Conservation (phyloP, 2,113 vertebrate genomes). For the Heterotilapia buettikoferi region DNA sequence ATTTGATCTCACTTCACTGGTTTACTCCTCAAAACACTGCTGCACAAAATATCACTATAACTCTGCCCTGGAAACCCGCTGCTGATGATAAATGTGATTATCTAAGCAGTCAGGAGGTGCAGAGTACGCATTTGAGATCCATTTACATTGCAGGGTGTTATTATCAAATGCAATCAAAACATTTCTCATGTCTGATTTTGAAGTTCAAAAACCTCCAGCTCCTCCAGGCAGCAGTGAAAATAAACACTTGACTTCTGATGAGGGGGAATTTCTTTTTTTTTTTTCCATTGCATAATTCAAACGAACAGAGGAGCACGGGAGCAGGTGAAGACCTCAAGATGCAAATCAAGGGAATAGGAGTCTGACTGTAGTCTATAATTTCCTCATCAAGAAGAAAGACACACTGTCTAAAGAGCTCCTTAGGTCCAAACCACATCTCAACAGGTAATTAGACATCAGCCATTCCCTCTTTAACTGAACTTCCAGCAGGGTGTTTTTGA, state of each 20-base stretch:
- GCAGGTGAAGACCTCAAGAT: slow-evolving; percentile 59
- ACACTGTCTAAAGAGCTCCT: slow-evolving; percentile 34
- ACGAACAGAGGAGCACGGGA: neutral
- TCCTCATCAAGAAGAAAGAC: slow-evolving; percentile 54
- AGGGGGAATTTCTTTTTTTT: slow-evolving; percentile 10
- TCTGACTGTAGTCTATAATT: slow-evolving; percentile 46
- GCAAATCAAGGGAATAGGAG: slow-evolving; percentile 49
- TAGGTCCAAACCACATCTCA: slow-evolving; percentile 62
- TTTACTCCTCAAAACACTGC: slow-evolving; percentile 4
- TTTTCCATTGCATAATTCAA: slow-evolving; percentile 30
- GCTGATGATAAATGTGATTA: slow-evolving; percentile 7
- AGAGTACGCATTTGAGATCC: neutral
- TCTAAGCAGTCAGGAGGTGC: neutral
- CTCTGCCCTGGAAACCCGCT: neutral
- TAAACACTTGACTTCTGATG: slow-evolving; percentile 39
- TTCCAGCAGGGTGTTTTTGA: slow-evolving; percentile 11
- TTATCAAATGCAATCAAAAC: slow-evolving; percentile 49
- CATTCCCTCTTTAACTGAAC: slow-evolving; percentile 13
- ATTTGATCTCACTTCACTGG: slow-evolving; percentile 25
- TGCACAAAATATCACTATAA: neutral
- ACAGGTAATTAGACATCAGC: slow-evolving; percentile 56
- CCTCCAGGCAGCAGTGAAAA: slow-evolving; percentile 41
- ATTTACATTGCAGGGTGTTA: slow-evolving; percentile 5
- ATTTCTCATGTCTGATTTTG: slow-evolving; percentile 10
- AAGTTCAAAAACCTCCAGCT: slow-evolving; percentile 14